Conservation (phyloP, 2,113 vertebrate species). For the Petaurus breviceps region DNA sequence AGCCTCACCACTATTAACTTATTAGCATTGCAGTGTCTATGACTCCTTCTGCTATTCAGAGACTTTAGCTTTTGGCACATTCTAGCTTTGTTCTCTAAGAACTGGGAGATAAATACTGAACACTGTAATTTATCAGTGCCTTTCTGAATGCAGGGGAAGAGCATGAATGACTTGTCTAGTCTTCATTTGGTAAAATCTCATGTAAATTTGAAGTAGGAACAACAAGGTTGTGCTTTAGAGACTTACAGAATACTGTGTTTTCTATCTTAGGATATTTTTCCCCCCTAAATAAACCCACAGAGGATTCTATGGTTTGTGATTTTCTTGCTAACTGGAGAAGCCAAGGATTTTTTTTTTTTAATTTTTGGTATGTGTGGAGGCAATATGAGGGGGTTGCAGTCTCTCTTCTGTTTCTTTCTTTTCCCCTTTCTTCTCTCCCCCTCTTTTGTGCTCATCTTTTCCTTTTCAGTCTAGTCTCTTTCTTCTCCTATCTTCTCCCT, state of each 20-base stretch:
- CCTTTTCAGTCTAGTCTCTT: not conserved
- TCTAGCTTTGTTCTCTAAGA: conserved; percentile 84
- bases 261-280: conserved; percentile 84
- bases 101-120: conserved; percentile 84
- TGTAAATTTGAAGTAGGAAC: conserved; percentile 83
- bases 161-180: conserved; percentile 85
- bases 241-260: conserved; percentile 88
- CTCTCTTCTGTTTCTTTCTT: not conserved
- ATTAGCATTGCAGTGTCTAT: conserved; percentile 81
- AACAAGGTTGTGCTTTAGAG: conserved; percentile 88
- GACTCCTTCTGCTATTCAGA: conserved; percentile 86
- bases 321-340: conserved; percentile 84
- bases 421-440: fast-evolving
- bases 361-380: conserved; percentile 60
- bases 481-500: conserved; percentile 76
- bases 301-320: conserved; percentile 88
- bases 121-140: conserved; percentile 86
- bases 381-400: conserved; percentile 11
- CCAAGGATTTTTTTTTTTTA: conserved; percentile 76
- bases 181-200: conserved; percentile 83
- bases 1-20: conserved; percentile 81
- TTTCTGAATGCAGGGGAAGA: conserved; percentile 89
- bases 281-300: conserved; percentile 64
- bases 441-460: not conserved
- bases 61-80: conserved; percentile 84